Conservation (phyloP, 2,113 vertebrate genomes). For the Lasiurus borealis region DNA sequence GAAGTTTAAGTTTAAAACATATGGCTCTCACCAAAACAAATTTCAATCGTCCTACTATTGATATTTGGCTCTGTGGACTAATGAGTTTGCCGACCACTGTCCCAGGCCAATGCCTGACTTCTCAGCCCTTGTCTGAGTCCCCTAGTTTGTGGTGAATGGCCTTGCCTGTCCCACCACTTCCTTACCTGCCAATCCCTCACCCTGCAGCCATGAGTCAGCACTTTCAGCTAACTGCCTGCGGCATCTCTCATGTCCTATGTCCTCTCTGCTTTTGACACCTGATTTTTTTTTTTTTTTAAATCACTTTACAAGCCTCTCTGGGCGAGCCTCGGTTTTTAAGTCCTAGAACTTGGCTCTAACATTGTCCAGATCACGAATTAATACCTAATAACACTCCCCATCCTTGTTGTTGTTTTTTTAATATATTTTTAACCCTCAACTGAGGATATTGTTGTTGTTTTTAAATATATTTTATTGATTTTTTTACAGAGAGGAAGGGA, state of each 20-base stretch:
- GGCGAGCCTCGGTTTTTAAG: neutral
- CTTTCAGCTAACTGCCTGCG: neutral
- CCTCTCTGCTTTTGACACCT: neutral
- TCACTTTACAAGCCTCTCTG: neutral
- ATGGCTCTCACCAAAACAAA: no score
- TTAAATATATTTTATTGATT: no score
- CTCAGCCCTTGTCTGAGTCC: neutral
- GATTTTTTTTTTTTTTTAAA: neutral
- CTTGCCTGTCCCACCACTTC: neutral
- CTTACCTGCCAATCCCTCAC: neutral
- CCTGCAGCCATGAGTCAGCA: neutral
- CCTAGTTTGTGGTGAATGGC: neutral
- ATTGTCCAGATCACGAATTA: neutral
- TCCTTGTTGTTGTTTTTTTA: neutral
- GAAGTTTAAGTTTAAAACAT: no score
- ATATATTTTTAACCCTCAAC: no score
- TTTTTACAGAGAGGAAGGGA: no score
- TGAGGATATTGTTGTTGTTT: no score
- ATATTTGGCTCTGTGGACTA: no score
- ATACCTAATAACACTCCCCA: neutral
- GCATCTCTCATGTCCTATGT: neutral
- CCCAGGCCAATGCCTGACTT: neutral
- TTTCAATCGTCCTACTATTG: no score
- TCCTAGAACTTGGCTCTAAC: neutral
- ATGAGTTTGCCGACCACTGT: no score